Evolutionary conservation across 2,888 invertebrate genomes (phyloP).

Genomic region (Drosophila prostipennis): DNA sequence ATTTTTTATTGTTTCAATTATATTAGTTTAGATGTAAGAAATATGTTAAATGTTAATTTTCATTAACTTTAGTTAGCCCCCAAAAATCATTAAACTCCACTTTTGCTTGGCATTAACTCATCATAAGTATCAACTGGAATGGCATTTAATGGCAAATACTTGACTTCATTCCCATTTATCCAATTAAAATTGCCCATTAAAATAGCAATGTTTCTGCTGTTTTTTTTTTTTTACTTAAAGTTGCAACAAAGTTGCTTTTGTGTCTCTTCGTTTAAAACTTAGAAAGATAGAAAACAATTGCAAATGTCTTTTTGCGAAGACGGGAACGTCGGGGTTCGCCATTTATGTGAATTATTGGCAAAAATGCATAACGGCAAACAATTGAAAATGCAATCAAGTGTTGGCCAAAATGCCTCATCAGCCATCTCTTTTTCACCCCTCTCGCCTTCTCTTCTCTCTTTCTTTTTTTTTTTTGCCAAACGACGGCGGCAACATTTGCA

Average conservation of each 20-base stretch:
- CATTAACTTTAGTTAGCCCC: too few species aligned
- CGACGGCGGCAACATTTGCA: constrained; percentile 58
- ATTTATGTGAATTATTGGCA: constrained; percentile 79
- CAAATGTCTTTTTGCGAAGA: constrained; percentile 10
- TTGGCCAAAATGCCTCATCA: constrained; percentile 70
- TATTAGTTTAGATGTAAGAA: too few species aligned
- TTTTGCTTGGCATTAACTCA: constrained; percentile 5
- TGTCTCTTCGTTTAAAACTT: not conserved
- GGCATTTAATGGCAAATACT: not conserved
- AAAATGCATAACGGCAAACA: constrained; percentile 80
- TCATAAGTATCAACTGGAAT: constrained; percentile 4
- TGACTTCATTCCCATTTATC: constrained; percentile 12
- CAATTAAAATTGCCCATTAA: constrained; percentile 30
- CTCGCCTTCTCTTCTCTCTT: not conserved
- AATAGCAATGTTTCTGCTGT: constrained; percentile 4
- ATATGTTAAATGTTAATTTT: too few species aligned
- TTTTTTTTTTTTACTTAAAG: not conserved
- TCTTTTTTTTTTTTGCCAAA: constrained; percentile 23
- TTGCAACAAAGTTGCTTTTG: constrained; percentile 22
- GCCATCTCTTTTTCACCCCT: not conserved
- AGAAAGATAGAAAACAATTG: constrained; percentile 26
- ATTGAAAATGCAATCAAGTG: constrained; percentile 81
- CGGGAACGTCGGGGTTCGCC: not conserved
- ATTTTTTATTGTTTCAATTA: too few species aligned
- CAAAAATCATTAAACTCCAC: not conserved